Evolutionary conservation across 2,888 invertebrate genomes (phyloP), one percentile per base, ranked within the genome.

Genomic region (Agrochola lota): DNA sequence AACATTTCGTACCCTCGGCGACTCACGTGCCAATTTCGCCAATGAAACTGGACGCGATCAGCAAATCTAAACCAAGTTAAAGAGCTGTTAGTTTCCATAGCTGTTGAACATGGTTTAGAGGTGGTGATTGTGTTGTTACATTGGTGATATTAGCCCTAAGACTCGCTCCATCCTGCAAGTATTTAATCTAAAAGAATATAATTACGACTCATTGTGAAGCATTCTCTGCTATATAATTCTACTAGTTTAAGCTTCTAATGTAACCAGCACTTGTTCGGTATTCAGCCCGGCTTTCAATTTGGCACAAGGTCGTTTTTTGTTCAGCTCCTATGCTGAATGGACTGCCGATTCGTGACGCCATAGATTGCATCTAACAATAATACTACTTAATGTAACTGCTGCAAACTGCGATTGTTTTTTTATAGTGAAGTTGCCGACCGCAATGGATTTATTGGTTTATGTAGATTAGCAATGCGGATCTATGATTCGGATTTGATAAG

Each of bases 241-340:
- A 57, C 12, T 20, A 49, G 43, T 64, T 68, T 49, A 66, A 78
- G 52, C 71, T 80, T 64, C 52, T 75, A 80, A 70, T 79, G 57
- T 40, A 77, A 55, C 49, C 46, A 49, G 64, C 60, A 74, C 72
- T 86, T 70, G 66, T 71, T 63, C 52, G 52, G 66, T 20, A 52
- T 72, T 67, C 30, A 73, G 72, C 57, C 40, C 75, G 52, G 80
- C 89, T 90, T 88, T 90, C 85, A 83, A 87, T 85, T 62, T 71
- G 60, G 74, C 69, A 71, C 85, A 89, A 89, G 89, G 89, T 78
- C 81, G 69, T 71, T 85, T 87, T 85, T 88, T 87, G 76, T 83
- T 55, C 78, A 79, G 60, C 73, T 76, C 72, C 67, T 72, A 77
- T 77, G 78, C 75, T 77, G 82, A 85, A 86, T 83, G 76, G 75